Evolutionary conservation across 2,797 vertebrate genomes (phyloP), one percentile per base, ranked within the genome.

Genomic region (Dallia pectoralis): DNA sequence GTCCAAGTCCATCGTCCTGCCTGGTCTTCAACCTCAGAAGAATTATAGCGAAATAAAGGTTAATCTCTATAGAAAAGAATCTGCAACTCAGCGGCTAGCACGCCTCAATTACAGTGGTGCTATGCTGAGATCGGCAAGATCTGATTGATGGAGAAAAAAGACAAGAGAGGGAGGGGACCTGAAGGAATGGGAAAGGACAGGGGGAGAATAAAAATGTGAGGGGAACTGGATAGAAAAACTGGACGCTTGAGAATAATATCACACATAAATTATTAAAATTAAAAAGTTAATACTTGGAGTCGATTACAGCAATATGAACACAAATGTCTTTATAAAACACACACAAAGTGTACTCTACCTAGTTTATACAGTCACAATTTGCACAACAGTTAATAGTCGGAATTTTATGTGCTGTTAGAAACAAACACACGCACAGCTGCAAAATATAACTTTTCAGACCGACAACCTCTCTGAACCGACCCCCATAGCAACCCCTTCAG

Each of bases 91-190:
- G 93, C 93, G 86, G 87, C 89, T 89, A 71, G 84, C 77, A 75
- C 12, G 91, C 86, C 85, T 80, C 92, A 92, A 94, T 93, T 93
- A 93, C 89, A 90, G 90, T 89, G 90, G 76, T 83, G 85, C 87
- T 91, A 88, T 92, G 92, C 91, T 93, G 92, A 92, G 91, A 90
- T 93, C 92, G 91, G 92, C 90, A 92, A 87, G 89, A 88, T n/a
- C 75, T 64, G 12, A 64, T 79, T 77, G 69, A 59, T 53, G 70
- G 67, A 68, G 63, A 73, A 72, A 67, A 69, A 76, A 76, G 65
- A 63, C 49, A 48, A 73, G 71, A 71, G 69, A 66, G 51, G 70
- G 36, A 76, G 69, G 70, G 70, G 30, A 44, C 76, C 56, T 33
- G n/a, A 61, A 29, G 44, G 62, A 4, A 25, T n/a, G 25, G 56